Percentiles rank a stretch among this genome's conserved stretches.
Conservation (phyloP, 2,888 invertebrate genomes). For the Epinotia ramella region DNA sequence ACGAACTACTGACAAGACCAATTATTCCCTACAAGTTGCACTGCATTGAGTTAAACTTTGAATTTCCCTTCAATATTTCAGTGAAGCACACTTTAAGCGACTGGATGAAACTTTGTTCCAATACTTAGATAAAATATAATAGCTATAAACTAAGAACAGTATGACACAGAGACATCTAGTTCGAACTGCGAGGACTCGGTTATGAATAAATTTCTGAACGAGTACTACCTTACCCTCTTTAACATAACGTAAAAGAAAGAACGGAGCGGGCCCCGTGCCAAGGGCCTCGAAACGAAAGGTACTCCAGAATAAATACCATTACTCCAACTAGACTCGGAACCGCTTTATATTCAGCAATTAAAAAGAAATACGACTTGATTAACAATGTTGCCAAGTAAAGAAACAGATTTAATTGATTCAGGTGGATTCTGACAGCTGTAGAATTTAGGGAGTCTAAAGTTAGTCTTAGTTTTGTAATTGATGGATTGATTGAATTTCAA, state of each 20-base stretch:
- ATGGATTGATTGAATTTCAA: neutral
- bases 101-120: neutral
- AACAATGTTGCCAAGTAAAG: conserved; percentile 28
- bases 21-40: too few relatives aligned
- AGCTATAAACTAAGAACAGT: neutral
- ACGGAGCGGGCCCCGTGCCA: conserved; percentile 63
- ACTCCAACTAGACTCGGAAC: conserved; percentile 48
- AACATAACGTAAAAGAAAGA: conserved; percentile 68
- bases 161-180: conserved; percentile 6
- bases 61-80: neutral
- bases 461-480: neutral
- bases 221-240: conserved; percentile 58
- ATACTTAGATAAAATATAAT: neutral
- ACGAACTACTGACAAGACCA: too few relatives aligned
- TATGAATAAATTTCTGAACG: conserved; percentile 49
- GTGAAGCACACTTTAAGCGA: neutral
- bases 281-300: conserved; percentile 59
- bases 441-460: neutral
- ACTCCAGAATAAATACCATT: conserved; percentile 57
- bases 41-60: neutral
- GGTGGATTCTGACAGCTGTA: neutral
- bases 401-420: conserved; percentile 13
- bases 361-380: conserved; percentile 40
- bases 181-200: conserved; percentile 18
- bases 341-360: conserved; percentile 70